Percentiles rank a stretch among this genome's conserved stretches.
Evolutionary conservation across 2,113 vertebrate species (phyloP).

Genomic region (Brachionichthys hirsutus): DNA sequence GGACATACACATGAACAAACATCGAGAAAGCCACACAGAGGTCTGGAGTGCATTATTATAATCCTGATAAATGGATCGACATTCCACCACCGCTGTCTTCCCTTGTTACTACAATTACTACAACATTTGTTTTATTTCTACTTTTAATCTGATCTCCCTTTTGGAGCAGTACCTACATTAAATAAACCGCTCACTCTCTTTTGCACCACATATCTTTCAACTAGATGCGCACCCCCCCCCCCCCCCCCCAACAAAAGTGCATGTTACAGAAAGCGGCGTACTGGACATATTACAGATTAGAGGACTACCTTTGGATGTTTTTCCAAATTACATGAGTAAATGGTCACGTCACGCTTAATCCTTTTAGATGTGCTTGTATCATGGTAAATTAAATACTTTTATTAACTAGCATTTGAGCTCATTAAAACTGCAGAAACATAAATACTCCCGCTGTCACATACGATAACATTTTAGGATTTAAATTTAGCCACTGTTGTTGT

Average conservation of each 20-base stretch:
- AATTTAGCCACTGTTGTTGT: too few relatives aligned
- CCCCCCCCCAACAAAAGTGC: background rate
- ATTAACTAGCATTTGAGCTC: too few relatives aligned
- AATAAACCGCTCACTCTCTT: slow-evolving; percentile 16
- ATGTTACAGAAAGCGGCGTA: background rate
- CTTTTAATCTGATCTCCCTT: slow-evolving; percentile 26
- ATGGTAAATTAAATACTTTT: too few relatives aligned
- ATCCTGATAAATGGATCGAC: slow-evolving; percentile 59
- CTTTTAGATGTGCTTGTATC: too few relatives aligned
- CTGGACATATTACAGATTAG: background rate
- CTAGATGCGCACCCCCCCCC: background rate
- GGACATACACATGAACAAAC: slow-evolving; percentile 31
- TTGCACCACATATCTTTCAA: slow-evolving; percentile 16
- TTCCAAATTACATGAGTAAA: too few relatives aligned
- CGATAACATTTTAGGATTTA: too few relatives aligned
- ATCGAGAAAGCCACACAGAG: slow-evolving; percentile 13
- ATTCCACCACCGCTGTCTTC: slow-evolving; percentile 31
- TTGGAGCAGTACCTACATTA: slow-evolving; percentile 6
- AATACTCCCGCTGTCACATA: too few relatives aligned
- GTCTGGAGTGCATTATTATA: slow-evolving; percentile 55
- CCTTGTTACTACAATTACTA: slow-evolving; percentile 33
- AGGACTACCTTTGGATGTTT: too few relatives aligned
- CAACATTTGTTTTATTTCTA: slow-evolving; percentile 27
- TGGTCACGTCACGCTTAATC: too few relatives aligned
- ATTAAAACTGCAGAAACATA: too few relatives aligned